These are phyloP conservation scores for Drosophila testacea DNA, from an alignment of 2,888 invertebrate genomes.

Conservation along the genomic window DNA sequence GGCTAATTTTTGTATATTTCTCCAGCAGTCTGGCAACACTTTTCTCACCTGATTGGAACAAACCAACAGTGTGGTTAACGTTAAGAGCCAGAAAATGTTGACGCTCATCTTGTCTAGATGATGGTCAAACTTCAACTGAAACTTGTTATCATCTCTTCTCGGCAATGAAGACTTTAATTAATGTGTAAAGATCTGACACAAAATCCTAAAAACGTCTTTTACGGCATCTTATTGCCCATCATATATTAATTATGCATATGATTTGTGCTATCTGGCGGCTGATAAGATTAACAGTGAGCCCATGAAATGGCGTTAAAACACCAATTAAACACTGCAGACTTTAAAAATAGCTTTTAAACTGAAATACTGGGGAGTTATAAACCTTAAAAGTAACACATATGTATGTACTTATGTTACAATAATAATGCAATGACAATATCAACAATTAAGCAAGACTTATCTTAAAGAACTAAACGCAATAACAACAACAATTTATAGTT, in stretches of 20 bases:
- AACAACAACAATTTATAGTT: too few relatives aligned
- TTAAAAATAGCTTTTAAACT: not conserved
- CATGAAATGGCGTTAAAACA: not conserved
- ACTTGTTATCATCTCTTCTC: not conserved
- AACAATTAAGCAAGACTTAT: not conserved
- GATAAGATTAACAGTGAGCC: not conserved
- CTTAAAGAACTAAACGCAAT: too few relatives aligned
- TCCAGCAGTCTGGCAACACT: constrained; percentile 2
- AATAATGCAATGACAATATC: not conserved
- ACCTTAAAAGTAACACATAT: not conserved
- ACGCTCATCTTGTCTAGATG: constrained; percentile 28
- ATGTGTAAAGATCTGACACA: constrained; percentile 3
- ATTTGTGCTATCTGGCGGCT: not conserved
- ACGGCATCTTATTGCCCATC: not conserved
- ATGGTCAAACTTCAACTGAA: constrained; percentile 30
- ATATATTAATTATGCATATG: constrained; percentile 7
- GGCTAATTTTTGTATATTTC: too few relatives aligned
- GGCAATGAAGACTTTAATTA: constrained; percentile 22
- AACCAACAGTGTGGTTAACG: constrained; percentile 15
- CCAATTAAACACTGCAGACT: not conserved
- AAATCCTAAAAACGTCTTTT: not conserved
- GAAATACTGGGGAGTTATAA: not conserved
- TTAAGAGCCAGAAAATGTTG: not conserved
- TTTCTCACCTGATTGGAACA: constrained; percentile 31
- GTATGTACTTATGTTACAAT: constrained; percentile 3